Conservation (phyloP, 2,888 invertebrate species). For the Gymnosoma rotundatum region DNA sequence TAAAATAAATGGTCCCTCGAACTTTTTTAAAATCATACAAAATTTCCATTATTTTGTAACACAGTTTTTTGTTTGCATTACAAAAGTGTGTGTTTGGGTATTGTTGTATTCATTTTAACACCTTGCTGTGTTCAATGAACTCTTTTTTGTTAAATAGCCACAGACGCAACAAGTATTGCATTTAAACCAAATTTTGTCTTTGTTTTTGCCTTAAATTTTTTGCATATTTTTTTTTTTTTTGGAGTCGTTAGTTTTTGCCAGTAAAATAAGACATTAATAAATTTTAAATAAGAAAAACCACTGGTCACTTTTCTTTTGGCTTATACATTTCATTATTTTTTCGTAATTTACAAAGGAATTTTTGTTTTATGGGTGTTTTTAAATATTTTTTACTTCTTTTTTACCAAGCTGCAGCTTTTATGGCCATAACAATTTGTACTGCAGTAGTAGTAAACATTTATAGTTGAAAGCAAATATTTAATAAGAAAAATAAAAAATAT, state of each 20-base stretch:
- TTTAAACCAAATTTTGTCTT: conserved; percentile 25
- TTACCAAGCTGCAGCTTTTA: not conserved
- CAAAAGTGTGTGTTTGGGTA: too few species aligned
- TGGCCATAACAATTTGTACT: not conserved
- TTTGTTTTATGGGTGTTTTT: conserved; percentile 1
- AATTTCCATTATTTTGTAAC: not conserved
- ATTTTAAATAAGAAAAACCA: conserved; percentile 9
- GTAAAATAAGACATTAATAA: conserved; percentile 34
- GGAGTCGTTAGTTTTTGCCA: conserved; percentile 25
- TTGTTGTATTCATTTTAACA: not conserved
- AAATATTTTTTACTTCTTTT: not conserved
- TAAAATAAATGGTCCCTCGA: not conserved
- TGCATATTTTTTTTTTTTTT: not conserved
- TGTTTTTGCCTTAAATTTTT: not conserved
- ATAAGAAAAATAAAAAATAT: conserved; percentile 16
- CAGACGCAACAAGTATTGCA: conserved; percentile 20
- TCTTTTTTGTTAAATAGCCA: not conserved
- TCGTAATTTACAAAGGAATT: conserved; percentile 15
- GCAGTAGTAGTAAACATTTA: conserved; percentile 23
- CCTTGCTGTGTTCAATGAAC: conserved; percentile 15
- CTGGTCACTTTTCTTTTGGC: conserved; percentile 30
- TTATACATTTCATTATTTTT: not conserved
- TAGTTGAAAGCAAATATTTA: conserved; percentile 16
- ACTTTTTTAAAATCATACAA: not conserved
- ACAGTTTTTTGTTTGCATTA: too few species aligned